Base-by-base conservation (phyloP, 2,113 vertebrate genomes). In the Hemiprocne comata region DNA sequence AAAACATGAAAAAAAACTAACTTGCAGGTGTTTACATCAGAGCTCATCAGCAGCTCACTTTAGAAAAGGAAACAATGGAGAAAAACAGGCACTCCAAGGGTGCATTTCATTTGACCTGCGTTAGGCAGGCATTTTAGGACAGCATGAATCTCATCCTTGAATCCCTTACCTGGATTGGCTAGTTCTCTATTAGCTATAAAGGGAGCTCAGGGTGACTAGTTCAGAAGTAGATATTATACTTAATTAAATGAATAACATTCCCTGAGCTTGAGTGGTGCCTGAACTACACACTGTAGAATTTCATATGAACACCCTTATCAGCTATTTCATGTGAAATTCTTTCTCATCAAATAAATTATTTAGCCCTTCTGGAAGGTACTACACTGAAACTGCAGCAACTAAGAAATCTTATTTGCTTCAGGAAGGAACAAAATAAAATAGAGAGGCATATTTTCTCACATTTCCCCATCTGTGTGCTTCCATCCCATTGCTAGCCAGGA, bases 311-410 rank as follows among this genome's bases (percentile, higher is more conserved):
- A 83, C n/a, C 44, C 16, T 78, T 76, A 73, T 11, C 48, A 90
- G 62, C 77, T 87, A 51, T 80, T 96, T 92, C 60, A 71, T 73
- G 34, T 74, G 28, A 94, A 94, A 91, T 69, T 60, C 48, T 48
- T 94, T 80, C 86, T 62, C 48, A 69, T 31, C 87, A 84, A 87
- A 83, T 92, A 57, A 88, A 94, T 91, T 80, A 86, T 77, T 95
- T 90, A 95, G 57, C 34, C 25, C 48, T 92, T 84, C 46, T 18
- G 25, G 90, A 93, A 84, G 19, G 46, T 70, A 57, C 60, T 74
- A 51, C n/a, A 29, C 26, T 34, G 65, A 65, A 84, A 82, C 11
- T 60, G 51, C 57, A 75, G 40, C 65, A 94, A 21, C 76, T 81
- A 67, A 65, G 36, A 93, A 83, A 83, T 46, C 17, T 36, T 44